Conservation (phyloP, 92 coral and sea anemone species). For the Zoanthus sansibaricus region DNA sequence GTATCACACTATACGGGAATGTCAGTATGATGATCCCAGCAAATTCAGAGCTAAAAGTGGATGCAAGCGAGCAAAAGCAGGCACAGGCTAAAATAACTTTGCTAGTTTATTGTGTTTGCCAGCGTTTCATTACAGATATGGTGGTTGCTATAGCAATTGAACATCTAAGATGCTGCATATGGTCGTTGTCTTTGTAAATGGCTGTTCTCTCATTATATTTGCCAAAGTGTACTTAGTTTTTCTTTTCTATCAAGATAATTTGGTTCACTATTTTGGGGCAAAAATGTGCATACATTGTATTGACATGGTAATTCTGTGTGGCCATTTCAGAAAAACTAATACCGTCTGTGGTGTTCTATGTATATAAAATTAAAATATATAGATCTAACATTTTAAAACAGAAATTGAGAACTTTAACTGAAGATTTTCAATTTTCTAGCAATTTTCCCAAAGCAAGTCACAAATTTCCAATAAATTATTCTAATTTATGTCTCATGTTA, state of each 20-base stretch:
- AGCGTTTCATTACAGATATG: too few relatives aligned
- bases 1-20: slow-evolving; percentile 29
- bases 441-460: slow-evolving; percentile 26
- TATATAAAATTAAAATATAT: slow-evolving; percentile 14
- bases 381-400: slow-evolving; percentile 2
- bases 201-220: slow-evolving; percentile 26
- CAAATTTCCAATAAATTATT: slow-evolving; percentile 31
- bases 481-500: slow-evolving; percentile 27
- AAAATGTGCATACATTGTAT: slow-evolving; percentile 6
- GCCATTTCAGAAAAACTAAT: slow-evolving; percentile 24
- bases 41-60: slow-evolving; percentile 44
- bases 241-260: slow-evolving; percentile 19
- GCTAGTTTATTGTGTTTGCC: too few relatives aligned
- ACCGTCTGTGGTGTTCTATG: slow-evolving; percentile 17
- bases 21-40: slow-evolving; percentile 38
- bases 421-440: slow-evolving; percentile 32
- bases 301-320: slow-evolving; percentile 20
- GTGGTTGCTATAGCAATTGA: too few relatives aligned
- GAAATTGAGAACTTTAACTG: slow-evolving; percentile 11
- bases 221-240: slow-evolving; percentile 23
- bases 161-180: background rate
- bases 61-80: slow-evolving; percentile 39
- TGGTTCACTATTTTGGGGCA: slow-evolving; percentile 15
- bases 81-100: background rate
- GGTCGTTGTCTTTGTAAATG: slow-evolving; percentile 14